Base-by-base conservation (phyloP, 2,888 invertebrate genomes). In the Marasmarcha lunaedactyla region DNA sequence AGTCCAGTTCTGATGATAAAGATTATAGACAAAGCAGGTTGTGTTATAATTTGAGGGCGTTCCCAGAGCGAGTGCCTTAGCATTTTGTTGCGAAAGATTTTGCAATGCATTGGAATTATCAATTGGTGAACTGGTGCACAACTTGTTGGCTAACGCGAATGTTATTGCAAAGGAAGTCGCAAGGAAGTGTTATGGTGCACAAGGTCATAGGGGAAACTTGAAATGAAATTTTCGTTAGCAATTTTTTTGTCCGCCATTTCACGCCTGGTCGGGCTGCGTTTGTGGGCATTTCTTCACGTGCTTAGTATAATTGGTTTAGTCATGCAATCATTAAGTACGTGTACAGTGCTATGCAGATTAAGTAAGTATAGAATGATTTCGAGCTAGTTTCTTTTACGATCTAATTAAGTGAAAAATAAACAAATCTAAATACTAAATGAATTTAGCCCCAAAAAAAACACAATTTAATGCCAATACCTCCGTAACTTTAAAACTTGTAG, bases 41-140 rank as follows among this genome's bases (percentile, higher is more conserved):
- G 20, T 10, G 46, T 54, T 47, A 55, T 71, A 72, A 74, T 76
- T 74, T 64, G 66, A 69, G 70, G 79, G 79, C 76, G 77, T 74
- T 69, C 65, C 60, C 61, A 30, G 4, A 68, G 72, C 61, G 68
- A 60, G 59, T 59, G 71, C 65, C 65, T 71, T 68, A 66, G 64
- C 71, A 71, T 71, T 73, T 65, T 65, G 62, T 71, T 71, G 72
- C 77, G 69, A 73, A 64, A 64, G 47, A 55, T 78, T 68, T 77
- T 69, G 81, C 78, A 83, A 83, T 52, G 61, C 63, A 70, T 77
- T 55, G 72, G 77, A 77, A 83, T 81, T 79, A 83, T 81, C 77
- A 78, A 77, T 71, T 67, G 61, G 57, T 63, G 70, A 79, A 81
- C 71, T 79, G 62, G 81, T 83, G 81, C 81, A 81, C 71, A 78